These are phyloP conservation scores for Drosophila rellima DNA, from an alignment of 2,888 invertebrate species.

Conservation along the genomic window DNA sequence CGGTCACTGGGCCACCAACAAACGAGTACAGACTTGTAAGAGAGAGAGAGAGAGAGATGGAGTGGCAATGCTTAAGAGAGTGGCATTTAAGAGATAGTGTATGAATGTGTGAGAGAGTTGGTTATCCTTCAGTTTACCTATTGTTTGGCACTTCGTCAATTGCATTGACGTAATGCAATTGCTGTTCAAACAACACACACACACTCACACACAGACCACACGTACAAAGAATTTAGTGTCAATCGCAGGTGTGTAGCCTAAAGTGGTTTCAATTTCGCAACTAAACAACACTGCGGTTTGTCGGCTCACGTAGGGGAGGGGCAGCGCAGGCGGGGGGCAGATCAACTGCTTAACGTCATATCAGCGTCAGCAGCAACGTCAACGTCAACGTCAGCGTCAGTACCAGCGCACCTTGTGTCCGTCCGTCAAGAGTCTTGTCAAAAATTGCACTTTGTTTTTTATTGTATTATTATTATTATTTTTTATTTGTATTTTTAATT, in stretches of 20 bases:
- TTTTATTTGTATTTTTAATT: slow-evolving; percentile 46
- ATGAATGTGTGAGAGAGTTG: slow-evolving; percentile 3
- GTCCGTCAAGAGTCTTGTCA: slow-evolving; percentile 55
- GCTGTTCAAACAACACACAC: slow-evolving; percentile 40
- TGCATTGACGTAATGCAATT: slow-evolving; percentile 71
- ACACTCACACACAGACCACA: slow-evolving; percentile 19
- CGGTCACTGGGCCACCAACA: slow-evolving; percentile 61
- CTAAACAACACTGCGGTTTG: slow-evolving; percentile 18
- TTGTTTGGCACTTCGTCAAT: slow-evolving; percentile 49
- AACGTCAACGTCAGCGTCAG: slow-evolving; percentile 36
- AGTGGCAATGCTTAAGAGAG: slow-evolving; percentile 1
- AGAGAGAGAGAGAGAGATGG: not conserved
- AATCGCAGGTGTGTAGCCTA: slow-evolving; percentile 71
- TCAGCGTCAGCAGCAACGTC: slow-evolving; percentile 47
- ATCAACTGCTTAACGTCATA: slow-evolving; percentile 47
- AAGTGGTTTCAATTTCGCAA: slow-evolving; percentile 76
- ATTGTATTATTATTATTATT: slow-evolving; percentile 10
- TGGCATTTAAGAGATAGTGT: not conserved
- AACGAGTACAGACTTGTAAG: not conserved
- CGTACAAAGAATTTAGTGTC: slow-evolving; percentile 33
- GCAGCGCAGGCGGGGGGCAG: not conserved
- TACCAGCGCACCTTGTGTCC: slow-evolving; percentile 21
- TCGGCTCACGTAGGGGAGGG: not conserved
- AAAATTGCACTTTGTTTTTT: slow-evolving; percentile 56
- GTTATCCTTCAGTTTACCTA: slow-evolving; percentile 60